Evolutionary conservation across 2,113 vertebrate genomes (phyloP).

Genomic region (Hemiprocne comata): DNA sequence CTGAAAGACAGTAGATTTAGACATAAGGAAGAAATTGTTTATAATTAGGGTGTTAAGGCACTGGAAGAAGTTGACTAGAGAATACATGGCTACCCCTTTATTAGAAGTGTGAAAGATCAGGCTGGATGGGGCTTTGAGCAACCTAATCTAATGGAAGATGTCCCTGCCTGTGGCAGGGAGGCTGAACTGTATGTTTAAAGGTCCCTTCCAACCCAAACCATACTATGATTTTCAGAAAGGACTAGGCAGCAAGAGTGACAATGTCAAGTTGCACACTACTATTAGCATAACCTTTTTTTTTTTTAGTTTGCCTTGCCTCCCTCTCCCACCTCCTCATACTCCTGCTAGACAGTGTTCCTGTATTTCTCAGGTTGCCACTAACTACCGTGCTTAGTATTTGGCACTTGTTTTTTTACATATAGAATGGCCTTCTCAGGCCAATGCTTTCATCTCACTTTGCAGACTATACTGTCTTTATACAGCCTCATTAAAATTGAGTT

Average conservation of each 20-base stretch:
- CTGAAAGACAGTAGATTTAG: too few relatives aligned
- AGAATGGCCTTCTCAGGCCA: not conserved
- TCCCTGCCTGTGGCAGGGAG: too few relatives aligned
- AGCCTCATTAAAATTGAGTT: not conserved
- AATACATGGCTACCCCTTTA: too few relatives aligned
- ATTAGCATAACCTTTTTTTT: not conserved
- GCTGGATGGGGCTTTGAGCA: too few relatives aligned
- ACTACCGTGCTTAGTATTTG: not conserved
- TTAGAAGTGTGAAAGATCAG: too few relatives aligned
- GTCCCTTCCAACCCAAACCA: too few relatives aligned
- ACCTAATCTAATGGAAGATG: too few relatives aligned
- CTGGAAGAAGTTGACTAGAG: too few relatives aligned
- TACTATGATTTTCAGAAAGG: not conserved
- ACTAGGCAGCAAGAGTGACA: not conserved
- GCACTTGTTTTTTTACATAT: not conserved
- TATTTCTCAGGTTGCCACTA: not conserved
- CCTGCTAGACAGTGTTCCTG: not conserved
- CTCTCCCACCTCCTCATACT: not conserved
- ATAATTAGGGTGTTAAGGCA: too few relatives aligned
- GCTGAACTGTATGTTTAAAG: too few relatives aligned
- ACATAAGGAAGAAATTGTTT: too few relatives aligned
- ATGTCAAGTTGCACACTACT: not conserved
- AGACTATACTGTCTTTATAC: not conserved
- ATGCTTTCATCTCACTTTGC: not conserved
- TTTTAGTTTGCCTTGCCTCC: not conserved